Base-by-base conservation (phyloP, 1,140 invertebrate genomes). In the Ctenoplectra terminalis region DNA sequence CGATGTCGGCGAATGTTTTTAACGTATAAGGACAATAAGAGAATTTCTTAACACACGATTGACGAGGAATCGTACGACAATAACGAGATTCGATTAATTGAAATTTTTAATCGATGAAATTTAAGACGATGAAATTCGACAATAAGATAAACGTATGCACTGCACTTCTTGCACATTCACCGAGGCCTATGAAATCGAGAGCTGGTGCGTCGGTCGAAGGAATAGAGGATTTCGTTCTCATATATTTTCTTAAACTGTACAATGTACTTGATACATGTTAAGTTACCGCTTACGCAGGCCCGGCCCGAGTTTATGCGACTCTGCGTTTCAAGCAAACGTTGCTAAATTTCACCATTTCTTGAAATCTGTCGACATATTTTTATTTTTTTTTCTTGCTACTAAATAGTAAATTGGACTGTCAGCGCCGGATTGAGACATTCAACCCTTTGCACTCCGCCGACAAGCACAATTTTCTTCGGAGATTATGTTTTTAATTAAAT, bases 91-190 rank as follows among this genome's bases (percentile, higher is more conserved):
- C 15, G 61, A 74, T 54, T 61, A 63, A 74, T 80, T 43, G 58
- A 50, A 63, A 84, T 66, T 43, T 63, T 64, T 48, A 75, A 85
- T 86, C 67, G 64, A 83, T 54, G 76, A 72, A n/a, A n/a, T n/a
- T n/a, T n/a, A n/a, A n/a, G n/a, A n/a, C n/a, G n/a, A 40, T 20
- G 6, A 4, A 82, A 89, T 87, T 80, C 79, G 89, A 91, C 90
- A 91, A 91, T 91, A 91, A 91, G 83, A 72, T 82, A 76, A 63
- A 80, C 67, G 48, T 67, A 67, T 88, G 90, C 86, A 88, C 88
- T 82, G 85, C 81, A 89, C 87, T 85, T 46, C 78, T 78, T 77
- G 88, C 86, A 85, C 88, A 85, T 84, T 84, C 43, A 75, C 82
- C 81, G 63, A 87, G 80, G 83, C 87, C 81, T 86, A 87, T 64